phyloP scores from a whole-genome alignment of 2,113 vertebrate genomes.

The Lampris megalopsis region DNA sequence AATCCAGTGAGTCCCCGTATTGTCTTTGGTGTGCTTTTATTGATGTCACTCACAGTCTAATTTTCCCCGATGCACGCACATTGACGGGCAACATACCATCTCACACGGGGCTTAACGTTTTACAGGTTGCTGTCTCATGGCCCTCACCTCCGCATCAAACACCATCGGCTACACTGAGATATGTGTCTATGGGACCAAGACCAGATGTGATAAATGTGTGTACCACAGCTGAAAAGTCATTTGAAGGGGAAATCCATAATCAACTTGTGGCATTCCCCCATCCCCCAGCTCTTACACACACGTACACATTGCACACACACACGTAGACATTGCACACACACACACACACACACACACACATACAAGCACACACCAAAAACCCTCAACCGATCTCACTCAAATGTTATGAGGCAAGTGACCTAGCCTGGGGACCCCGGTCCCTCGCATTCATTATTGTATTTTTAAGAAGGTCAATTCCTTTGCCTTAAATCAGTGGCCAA shows the following conservation, averaged over 20 bases:
- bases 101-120: constrained; percentile 32
- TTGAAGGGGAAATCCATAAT: constrained; percentile 24
- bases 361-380: neutral
- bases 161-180: neutral
- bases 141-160: constrained; percentile 14
- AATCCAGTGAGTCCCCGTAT: constrained; percentile 15
- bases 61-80: constrained; percentile 24
- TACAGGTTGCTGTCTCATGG: constrained; percentile 8
- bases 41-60: constrained; percentile 21
- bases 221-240: constrained; percentile 21
- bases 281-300: too few relatives aligned
- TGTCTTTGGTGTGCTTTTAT: neutral
- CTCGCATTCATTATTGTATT: constrained; percentile 67
- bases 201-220: neutral
- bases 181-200: neutral
- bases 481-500: constrained; percentile 80
- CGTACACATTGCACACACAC: too few relatives aligned
- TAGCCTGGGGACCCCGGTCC: constrained; percentile 35
- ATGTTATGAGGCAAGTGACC: constrained; percentile 51
- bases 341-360: too few relatives aligned
- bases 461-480: constrained; percentile 76
- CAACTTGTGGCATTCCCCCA: neutral
- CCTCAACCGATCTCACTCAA: neutral
- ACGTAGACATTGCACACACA: too few relatives aligned
- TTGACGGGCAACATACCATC: constrained; percentile 19